These are phyloP conservation scores for Psittacula derbiana DNA, from an alignment of 2,797 vertebrate genomes.

Conservation along the genomic window DNA sequence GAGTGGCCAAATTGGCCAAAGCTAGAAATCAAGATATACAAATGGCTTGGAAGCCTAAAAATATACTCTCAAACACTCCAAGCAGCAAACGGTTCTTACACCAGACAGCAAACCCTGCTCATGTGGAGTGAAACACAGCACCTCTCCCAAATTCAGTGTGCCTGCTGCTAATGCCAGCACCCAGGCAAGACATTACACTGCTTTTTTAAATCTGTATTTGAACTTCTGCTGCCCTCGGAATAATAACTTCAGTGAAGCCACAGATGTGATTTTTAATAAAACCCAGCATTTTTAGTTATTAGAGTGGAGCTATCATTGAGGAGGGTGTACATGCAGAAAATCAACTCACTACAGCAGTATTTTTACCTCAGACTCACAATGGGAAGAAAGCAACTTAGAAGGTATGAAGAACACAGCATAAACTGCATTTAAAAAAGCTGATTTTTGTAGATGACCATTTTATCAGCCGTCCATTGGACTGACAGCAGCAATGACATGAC, in stretches of 20 bases:
- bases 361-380: neutral
- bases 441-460: neutral
- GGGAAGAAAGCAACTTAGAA: neutral
- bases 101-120: neutral
- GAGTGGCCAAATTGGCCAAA: neutral
- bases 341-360: neutral
- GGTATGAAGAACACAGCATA: neutral
- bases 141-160: rapidly evolving
- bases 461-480: neutral
- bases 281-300: neutral
- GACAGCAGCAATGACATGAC: neutral
- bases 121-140: rapidly evolving
- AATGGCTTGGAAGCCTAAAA: neutral
- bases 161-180: neutral
- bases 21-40: neutral
- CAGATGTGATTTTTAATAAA: neutral
- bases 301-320: neutral
- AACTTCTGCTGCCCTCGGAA: neutral
- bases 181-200: neutral
- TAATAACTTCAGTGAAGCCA: neutral
- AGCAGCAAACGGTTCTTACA: neutral
- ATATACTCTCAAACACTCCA: neutral
- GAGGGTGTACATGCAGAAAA: neutral
- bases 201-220: neutral
- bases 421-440: neutral